Conservation (phyloP, 2,888 invertebrate species). For the Gisinianus flammeolus region DNA sequence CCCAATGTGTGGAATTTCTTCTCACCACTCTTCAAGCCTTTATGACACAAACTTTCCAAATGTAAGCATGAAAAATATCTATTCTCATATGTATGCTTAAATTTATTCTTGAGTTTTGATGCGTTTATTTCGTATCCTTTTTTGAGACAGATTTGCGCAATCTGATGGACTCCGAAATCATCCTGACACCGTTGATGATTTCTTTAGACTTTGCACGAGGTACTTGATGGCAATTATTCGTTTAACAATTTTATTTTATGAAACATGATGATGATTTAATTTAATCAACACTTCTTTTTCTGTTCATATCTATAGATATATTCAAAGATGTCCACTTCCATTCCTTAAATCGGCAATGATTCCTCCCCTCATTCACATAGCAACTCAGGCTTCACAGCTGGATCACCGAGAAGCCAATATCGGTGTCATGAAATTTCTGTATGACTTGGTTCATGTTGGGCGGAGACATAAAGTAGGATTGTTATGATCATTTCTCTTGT, state of each 20-base stretch:
- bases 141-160: conserved; percentile 76
- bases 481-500: background rate
- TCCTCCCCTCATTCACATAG: conserved; percentile 80
- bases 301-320: conserved; percentile 68
- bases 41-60: conserved; percentile 79
- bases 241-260: conserved; percentile 26
- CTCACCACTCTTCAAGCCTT: conserved; percentile 85
- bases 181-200: conserved; percentile 98
- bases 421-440: conserved; percentile 95
- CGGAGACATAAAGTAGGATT: conserved; percentile 64
- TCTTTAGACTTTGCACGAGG: conserved; percentile 83
- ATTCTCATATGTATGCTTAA: no score
- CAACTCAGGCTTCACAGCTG: conserved; percentile 77
- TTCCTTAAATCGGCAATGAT: conserved; percentile 80
- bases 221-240: conserved; percentile 50
- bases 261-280: no score
- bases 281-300: background rate
- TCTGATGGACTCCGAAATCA: conserved; percentile 83
- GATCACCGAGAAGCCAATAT: conserved; percentile 96
- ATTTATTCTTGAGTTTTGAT: no score
- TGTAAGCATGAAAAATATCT: no score
- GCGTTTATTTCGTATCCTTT: no score
- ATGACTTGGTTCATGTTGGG: conserved; percentile 76
- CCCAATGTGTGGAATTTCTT: conserved; percentile 77
- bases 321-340: conserved; percentile 83